A percentile compares a stretch with the other conserved stretches of the same genome.
Conservation (phyloP, 2,113 vertebrate species). For the Psilopsiagon aymara region DNA sequence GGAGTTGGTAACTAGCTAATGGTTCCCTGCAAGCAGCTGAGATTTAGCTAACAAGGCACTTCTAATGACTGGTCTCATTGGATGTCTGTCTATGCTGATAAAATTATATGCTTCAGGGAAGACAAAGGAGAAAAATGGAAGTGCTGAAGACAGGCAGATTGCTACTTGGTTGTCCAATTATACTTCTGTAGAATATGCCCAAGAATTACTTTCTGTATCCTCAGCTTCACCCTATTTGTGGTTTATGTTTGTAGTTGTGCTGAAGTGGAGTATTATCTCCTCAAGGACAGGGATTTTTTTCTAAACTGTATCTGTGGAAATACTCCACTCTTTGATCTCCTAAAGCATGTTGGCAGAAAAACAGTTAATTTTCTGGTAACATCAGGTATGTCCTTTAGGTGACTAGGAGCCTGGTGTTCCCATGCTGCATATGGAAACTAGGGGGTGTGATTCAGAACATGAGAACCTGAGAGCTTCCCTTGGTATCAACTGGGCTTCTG, state of each 20-base stretch:
- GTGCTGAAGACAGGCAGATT: not conserved
- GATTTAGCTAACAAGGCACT: not conserved
- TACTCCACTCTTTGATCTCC: not conserved
- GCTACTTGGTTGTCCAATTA: not conserved
- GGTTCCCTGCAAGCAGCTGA: not conserved
- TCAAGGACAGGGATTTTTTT: not conserved
- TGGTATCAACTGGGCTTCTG: not conserved
- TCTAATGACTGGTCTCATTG: not conserved
- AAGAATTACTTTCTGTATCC: not conserved
- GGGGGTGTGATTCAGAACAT: not conserved
- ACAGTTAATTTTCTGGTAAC: not conserved
- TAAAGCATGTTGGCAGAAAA: not conserved
- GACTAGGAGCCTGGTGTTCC: not conserved
- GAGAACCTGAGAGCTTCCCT: not conserved
- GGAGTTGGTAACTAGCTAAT: not conserved
- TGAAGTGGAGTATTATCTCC: not conserved
- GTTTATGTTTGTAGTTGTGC: not conserved
- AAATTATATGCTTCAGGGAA: not conserved
- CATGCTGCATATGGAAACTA: not conserved
- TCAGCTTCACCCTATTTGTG: not conserved
- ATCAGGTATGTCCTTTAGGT: not conserved
- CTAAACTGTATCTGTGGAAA: not conserved
- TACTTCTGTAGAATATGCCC: not conserved
- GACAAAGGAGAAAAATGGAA: not conserved
- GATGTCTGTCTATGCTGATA: not conserved